Conservation (phyloP, 2,888 invertebrate genomes). For the Hemistola chrysoprasaria region DNA sequence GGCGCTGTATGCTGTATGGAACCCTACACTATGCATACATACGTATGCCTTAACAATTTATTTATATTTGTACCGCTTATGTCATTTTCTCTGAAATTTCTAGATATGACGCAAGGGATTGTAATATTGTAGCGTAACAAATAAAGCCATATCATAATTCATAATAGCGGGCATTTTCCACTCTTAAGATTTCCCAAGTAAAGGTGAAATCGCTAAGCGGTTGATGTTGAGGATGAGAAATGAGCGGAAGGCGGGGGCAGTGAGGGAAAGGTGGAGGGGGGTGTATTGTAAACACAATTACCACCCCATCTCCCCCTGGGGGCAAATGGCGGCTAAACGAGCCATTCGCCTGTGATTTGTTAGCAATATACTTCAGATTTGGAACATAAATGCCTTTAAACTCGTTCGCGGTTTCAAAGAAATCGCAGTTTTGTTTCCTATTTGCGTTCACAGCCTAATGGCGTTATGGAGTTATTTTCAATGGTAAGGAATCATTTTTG, state of each 20-base stretch:
- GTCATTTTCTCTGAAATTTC: too few relatives aligned
- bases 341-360: conserved; percentile 80
- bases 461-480: conserved; percentile 20
- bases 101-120: too few relatives aligned
- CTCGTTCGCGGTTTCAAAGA: conserved; percentile 45
- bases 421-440: conserved; percentile 40
- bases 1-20: too few relatives aligned
- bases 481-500: too few relatives aligned
- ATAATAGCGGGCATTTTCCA: conserved; percentile 47
- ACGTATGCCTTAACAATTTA: too few relatives aligned
- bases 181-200: conserved; percentile 52
- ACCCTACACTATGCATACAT: too few relatives aligned
- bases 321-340: conserved; percentile 79
- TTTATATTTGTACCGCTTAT: too few relatives aligned
- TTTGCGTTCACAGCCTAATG: conserved; percentile 34
- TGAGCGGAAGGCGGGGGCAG: conserved; percentile 59
- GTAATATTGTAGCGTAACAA: conserved; percentile 1
- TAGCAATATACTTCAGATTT: conserved; percentile 80
- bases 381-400: conserved; percentile 68
- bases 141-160: conserved; percentile 22
- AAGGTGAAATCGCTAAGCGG: conserved; percentile 71
- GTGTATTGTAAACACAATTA: conserved; percentile 74
- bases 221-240: conserved; percentile 64
- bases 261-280: conserved; percentile 35
- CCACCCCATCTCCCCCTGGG: conserved; percentile 56